phyloP scores from a whole-genome alignment of 2,888 invertebrate species.

The Orchestes rusci region DNA sequence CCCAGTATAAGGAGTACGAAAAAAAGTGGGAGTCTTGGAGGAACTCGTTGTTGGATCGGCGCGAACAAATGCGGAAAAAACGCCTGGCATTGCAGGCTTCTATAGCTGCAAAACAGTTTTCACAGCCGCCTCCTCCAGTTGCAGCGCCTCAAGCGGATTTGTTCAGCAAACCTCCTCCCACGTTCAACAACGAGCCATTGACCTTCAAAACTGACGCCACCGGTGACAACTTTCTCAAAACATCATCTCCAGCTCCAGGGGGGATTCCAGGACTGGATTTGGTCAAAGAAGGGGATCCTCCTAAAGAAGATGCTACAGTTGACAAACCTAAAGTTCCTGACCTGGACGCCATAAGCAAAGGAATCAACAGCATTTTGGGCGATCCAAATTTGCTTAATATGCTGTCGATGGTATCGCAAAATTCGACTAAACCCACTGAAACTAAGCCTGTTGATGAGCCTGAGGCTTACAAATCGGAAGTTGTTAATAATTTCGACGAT shows the following conservation, averaged over 20 bases:
- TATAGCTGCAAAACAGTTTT: slow-evolving; percentile 9
- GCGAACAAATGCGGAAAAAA: slow-evolving; percentile 74
- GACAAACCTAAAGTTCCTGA: slow-evolving; percentile 42
- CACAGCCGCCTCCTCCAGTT: neutral
- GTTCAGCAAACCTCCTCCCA: slow-evolving; percentile 34
- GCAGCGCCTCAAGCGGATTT: slow-evolving; percentile 1
- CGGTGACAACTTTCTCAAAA: slow-evolving; percentile 26
- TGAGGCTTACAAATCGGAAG: slow-evolving; percentile 20
- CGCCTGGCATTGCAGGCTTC: slow-evolving; percentile 39
- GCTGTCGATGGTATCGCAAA: slow-evolving; percentile 45
- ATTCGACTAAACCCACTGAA: slow-evolving; percentile 8
- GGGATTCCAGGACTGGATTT: slow-evolving; percentile 70
- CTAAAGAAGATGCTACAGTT: neutral
- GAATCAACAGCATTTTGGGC: slow-evolving; percentile 55
- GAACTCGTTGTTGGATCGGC: slow-evolving; percentile 66
- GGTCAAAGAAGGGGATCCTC: slow-evolving; percentile 44
- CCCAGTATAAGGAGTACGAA: slow-evolving; percentile 79
- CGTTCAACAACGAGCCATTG: slow-evolving; percentile 36
- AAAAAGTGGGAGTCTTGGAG: slow-evolving; percentile 82
- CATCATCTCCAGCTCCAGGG: slow-evolving; percentile 25
- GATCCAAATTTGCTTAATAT: slow-evolving; percentile 58
- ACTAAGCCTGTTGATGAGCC: slow-evolving; percentile 25
- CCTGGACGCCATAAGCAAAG: slow-evolving; percentile 43
- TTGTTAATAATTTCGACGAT: slow-evolving; percentile 37
- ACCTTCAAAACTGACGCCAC: slow-evolving; percentile 24